Conservation (phyloP, 2,888 invertebrate genomes). For the Drosophila kokeensis region DNA sequence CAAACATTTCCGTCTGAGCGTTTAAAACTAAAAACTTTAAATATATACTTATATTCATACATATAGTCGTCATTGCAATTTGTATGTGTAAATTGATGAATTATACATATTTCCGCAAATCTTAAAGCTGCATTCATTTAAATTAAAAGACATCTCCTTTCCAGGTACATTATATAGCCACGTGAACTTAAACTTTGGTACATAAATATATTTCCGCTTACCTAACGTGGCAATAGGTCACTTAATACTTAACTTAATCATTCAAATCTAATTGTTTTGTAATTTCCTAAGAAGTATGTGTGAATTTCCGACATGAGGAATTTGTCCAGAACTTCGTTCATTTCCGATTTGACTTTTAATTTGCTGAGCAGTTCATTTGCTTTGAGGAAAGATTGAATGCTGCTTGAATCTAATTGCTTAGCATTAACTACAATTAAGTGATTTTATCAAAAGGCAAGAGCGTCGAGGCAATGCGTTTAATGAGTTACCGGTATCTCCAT, state of each 20-base stretch:
- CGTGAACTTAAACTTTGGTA: background rate
- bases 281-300: background rate
- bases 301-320: conserved; percentile 16
- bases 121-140: background rate
- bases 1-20: background rate
- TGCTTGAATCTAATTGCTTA: conserved; percentile 30
- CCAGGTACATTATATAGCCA: background rate
- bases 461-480: conserved; percentile 45
- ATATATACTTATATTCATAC: background rate
- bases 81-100: background rate
- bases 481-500: conserved; percentile 33
- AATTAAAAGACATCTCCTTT: background rate
- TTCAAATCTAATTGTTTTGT: background rate
- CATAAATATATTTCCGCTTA: background rate
- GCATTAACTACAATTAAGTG: conserved; percentile 53
- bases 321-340: conserved; percentile 1
- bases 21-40: background rate
- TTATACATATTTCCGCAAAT: background rate
- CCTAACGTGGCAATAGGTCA: background rate
- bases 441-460: conserved; percentile 35
- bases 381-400: conserved; percentile 8
- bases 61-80: background rate
- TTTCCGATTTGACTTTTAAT: conserved; percentile 21
- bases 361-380: conserved; percentile 21
- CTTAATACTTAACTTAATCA: background rate